Base-by-base conservation (phyloP, 2,888 invertebrate genomes). In the Temnothorax ravouxi region DNA sequence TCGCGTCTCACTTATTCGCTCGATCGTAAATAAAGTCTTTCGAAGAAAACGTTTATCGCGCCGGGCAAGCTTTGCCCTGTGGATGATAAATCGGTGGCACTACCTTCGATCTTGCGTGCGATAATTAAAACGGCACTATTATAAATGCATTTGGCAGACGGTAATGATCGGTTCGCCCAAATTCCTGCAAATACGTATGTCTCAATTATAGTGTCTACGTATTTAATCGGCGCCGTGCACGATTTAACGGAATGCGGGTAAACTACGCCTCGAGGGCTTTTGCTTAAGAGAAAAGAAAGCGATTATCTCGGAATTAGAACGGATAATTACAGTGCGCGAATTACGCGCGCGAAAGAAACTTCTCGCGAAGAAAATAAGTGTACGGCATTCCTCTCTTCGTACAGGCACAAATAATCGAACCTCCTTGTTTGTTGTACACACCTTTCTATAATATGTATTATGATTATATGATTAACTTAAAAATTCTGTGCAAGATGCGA, bases 291-390 rank as follows among this genome's bases (percentile, higher is more conserved):
- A 91, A 91, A 93, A 93, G 90, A 93, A 93, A 93, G 93, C 92
- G 93, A 94, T 93, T 93, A 93, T 92, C 72, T 38, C 85, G 93
- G 92, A 94, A 94, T 93, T 92, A 93, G 93, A 93, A 91, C 91
- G 88, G 89, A 88, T 91, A 91, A 92, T 92, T 91, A 87, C 90
- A 87, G 90, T 91, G 91, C 85, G 91, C 92, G 92, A 91, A 93
- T 92, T 92, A 92, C 90, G 86, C 86, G 69, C 79, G 69, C 81
- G 83, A 84, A 91, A 89, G 91, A 90, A 90, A 90, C 84, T 64
- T 84, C 21, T 25, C 52, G 59, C 29, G 59, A 71, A 71, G 86
- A 88, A 88, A 86, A 86, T 72, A 76, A 72, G 50, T 34, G 81
- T 79, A 54, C 47, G 74, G 50, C 79, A 86, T 87, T 84, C 77